Percentiles rank a stretch among this genome's conserved stretches.
Evolutionary conservation across 2,113 vertebrate genomes (phyloP).

Genomic region (Agapornis roseicollis): DNA sequence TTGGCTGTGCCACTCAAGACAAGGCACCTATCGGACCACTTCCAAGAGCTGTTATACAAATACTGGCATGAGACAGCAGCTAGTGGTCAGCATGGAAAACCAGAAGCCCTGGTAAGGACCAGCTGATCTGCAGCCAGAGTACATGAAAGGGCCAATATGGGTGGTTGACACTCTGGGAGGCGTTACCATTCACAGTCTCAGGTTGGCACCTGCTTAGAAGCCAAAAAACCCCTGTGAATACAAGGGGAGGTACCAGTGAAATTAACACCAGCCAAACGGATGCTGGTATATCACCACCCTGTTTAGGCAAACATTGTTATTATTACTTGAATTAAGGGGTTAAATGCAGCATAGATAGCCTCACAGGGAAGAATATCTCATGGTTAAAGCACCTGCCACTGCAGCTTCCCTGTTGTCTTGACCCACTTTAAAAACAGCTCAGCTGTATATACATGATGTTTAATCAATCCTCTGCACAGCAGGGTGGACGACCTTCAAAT

Average conservation of each 20-base stretch:
- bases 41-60: not conserved
- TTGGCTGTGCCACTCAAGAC: not conserved
- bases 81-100: not conserved
- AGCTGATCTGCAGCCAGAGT: not conserved
- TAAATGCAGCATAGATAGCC: not conserved
- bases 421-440: not conserved
- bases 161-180: not conserved
- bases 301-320: not conserved
- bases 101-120: not conserved
- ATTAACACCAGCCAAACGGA: not conserved
- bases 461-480: not conserved
- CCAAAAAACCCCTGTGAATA: not conserved
- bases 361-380: not conserved
- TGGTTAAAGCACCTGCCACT: not conserved
- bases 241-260: not conserved
- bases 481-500: not conserved
- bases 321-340: not conserved
- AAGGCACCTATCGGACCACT: not conserved
- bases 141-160: not conserved
- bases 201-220: not conserved
- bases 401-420: not conserved
- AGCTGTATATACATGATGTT: not conserved
- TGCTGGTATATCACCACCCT: not conserved
- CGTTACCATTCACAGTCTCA: not conserved
- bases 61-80: not conserved